Percentiles rank a stretch among this genome's conserved stretches.
Conservation (phyloP, 2,113 vertebrate genomes). For the Athene noctua region DNA sequence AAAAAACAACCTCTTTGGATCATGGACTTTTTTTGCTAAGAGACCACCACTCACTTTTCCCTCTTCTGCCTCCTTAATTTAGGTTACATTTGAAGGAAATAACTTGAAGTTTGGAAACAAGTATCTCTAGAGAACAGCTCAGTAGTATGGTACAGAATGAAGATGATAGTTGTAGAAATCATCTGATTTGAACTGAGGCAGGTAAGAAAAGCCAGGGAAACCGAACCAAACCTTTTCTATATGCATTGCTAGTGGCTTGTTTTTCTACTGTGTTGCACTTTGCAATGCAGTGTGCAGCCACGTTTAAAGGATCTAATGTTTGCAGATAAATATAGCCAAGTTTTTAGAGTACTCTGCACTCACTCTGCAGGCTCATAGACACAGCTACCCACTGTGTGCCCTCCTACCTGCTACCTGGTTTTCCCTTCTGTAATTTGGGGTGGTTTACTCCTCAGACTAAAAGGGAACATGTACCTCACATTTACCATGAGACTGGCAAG, state of each 20-base stretch:
- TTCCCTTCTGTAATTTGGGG: neutral
- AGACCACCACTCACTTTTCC: neutral
- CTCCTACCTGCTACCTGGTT: neutral
- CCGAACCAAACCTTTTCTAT: neutral
- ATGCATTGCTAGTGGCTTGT: neutral
- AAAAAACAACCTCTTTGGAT: neutral
- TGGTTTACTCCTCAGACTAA: neutral
- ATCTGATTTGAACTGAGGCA: neutral
- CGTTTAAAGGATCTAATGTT: neutral
- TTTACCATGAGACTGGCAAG: neutral
- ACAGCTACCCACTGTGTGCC: neutral
- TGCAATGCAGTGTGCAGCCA: neutral
- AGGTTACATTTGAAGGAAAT: conserved; percentile 39
- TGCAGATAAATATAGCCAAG: neutral
- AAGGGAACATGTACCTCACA: neutral
- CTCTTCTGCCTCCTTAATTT: conserved; percentile 2
- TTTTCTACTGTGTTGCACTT: neutral
- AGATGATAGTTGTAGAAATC: neutral
- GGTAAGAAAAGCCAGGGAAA: neutral
- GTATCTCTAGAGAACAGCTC: conserved; percentile 7
- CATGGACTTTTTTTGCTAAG: neutral
- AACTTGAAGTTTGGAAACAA: conserved; percentile 40
- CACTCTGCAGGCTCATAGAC: neutral
- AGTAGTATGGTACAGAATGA: neutral
- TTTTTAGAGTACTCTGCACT: neutral